phyloP scores from a whole-genome alignment of 1,140 invertebrate genomes.

The Hesperophylax magnus region DNA sequence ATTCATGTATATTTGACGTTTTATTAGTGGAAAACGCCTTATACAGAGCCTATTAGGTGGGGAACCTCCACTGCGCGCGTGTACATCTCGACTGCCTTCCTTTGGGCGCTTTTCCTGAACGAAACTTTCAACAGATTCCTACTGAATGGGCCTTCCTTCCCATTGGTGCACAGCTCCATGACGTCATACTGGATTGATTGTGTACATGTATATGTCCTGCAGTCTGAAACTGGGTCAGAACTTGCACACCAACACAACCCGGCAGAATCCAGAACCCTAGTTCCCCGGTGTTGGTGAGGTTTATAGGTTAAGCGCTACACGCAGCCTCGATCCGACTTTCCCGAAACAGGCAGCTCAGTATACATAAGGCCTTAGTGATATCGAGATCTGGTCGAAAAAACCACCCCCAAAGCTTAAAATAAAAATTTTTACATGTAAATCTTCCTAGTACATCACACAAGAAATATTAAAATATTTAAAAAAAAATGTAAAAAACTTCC shows the following conservation, averaged over 20 bases:
- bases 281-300: not conserved
- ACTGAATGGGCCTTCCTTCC: constrained; percentile 63
- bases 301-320: constrained; percentile 17
- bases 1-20: too few relatives aligned
- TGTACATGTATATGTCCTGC: constrained; percentile 49
- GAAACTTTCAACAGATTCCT: constrained; percentile 52
- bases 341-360: not conserved
- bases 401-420: not conserved
- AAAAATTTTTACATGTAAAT: not conserved
- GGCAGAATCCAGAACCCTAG: not conserved
- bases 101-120: constrained; percentile 53
- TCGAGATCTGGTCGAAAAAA: not conserved
- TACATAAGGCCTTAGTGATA: not conserved
- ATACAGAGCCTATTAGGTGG: not conserved
- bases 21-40: not conserved
- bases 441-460: not conserved
- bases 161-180: constrained; percentile 63
- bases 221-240: constrained; percentile 54
- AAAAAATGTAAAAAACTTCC: too few relatives aligned
- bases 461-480: not conserved
- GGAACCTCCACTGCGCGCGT: constrained; percentile 54
- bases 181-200: constrained; percentile 63
- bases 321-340: not conserved
- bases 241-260: constrained; percentile 42
- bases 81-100: constrained; percentile 59